Evolutionary conservation across 2,797 vertebrate species (phyloP).

Genomic region (Hippocampus kuda): DNA sequence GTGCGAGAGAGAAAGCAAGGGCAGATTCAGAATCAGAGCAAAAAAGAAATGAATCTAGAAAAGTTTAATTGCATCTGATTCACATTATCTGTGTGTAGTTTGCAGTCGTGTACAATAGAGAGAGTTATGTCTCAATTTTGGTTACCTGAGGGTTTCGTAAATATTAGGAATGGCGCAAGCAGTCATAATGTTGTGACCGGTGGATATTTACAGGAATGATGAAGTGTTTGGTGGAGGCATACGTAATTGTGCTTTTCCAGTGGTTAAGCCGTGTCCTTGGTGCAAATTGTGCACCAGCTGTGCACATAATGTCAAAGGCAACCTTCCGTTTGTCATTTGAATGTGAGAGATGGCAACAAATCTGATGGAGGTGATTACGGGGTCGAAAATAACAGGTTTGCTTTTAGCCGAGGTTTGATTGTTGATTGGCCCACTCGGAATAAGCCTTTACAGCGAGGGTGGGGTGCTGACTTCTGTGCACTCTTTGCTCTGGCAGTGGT

Average conservation of each 20-base stretch:
- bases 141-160: background rate
- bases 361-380: conserved; percentile 72
- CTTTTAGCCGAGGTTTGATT: conserved; percentile 58
- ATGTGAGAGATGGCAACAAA: conserved; percentile 55
- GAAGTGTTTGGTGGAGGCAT: background rate
- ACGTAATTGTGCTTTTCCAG: background rate
- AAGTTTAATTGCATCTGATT: too few species aligned
- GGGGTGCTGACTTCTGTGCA: conserved; percentile 46
- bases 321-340: conserved; percentile 51
- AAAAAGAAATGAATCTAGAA: too few species aligned
- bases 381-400: conserved; percentile 72
- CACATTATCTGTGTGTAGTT: too few species aligned
- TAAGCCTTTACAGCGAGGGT: conserved; percentile 44
- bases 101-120: background rate
- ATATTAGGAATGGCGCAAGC: background rate
- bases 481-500: conserved; percentile 27
- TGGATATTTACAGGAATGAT: background rate
- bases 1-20: too few species aligned
- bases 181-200: background rate
- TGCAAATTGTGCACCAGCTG: conserved; percentile 25
- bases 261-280: conserved; percentile 6
- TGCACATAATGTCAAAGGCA: conserved; percentile 26
- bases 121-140: background rate
- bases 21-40: too few species aligned
- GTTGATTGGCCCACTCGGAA: conserved; percentile 68